Evolutionary conservation across 2,113 vertebrate genomes (phyloP), one percentile per base, ranked within the genome.

Genomic region (Microcebus griseorufus): DNA sequence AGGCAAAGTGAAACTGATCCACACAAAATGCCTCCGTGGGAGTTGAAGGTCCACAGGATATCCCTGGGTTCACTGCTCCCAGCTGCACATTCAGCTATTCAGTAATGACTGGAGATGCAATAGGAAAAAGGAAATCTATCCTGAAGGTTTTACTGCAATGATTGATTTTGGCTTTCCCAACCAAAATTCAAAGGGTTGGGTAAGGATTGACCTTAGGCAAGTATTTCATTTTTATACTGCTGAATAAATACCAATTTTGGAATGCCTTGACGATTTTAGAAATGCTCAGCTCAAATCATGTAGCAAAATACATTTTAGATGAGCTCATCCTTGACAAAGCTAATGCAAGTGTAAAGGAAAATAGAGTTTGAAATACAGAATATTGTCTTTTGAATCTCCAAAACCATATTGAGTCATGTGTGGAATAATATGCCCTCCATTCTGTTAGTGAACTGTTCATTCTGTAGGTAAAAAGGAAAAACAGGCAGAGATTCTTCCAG

Each of bases 131-230:
- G n/a, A n/a, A n/a, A n/a, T n/a, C n/a, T n/a, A n/a, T n/a, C n/a
- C n/a, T n/a, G n/a, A n/a, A n/a, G n/a, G n/a, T n/a, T n/a, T n/a
- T n/a, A n/a, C n/a, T n/a, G n/a, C 88, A 95, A 22, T 93, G 80
- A 97, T 37, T 93, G 55, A 97, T 83, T 95, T 58, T 91, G 89
- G 34, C 29, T 97, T 97, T 95, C 29, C 72, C 94, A 95, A 91
- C 14, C 72, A 87, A 97, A 98, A 93, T 97, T 34, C 90, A 97
- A 98, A 97, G 45, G 25, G 7, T 39, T 97, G 96, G 51, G 2
- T 86, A 97, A 96, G 53, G 79, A 70, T 51, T 97, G 94, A 96
- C 55, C 12, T 92, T 82, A 97, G 62, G 79, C 53, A 96, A 97
- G 34, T 29, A 95, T 95, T 98, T 95, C 45, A 10, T 93, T 93